These are phyloP conservation scores for Drosophila diplacantha DNA, from an alignment of 2,888 invertebrate genomes.

Conservation along the genomic window DNA sequence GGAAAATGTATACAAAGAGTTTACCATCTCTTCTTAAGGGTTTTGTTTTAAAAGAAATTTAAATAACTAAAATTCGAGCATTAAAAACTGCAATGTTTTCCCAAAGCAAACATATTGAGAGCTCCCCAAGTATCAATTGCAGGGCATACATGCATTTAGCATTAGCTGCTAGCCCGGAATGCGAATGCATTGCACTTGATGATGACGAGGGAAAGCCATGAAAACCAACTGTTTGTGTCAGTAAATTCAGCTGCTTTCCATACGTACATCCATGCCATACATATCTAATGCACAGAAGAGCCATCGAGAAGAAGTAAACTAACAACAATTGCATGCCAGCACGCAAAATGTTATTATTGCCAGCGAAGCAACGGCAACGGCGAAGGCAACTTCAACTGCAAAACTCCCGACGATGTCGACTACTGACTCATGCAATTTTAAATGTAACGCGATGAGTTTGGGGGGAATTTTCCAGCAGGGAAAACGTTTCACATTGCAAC, in stretches of 20 bases:
- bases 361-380: constrained; percentile 30
- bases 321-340: constrained; percentile 66
- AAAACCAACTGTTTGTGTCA: constrained; percentile 51
- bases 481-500: constrained; percentile 4
- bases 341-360: constrained; percentile 67
- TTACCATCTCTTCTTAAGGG: too few relatives aligned
- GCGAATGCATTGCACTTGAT: constrained; percentile 2
- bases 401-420: constrained; percentile 38
- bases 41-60: neutral
- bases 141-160: constrained; percentile 22
- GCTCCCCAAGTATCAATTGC: constrained; percentile 23
- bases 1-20: neutral
- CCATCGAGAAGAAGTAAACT: constrained; percentile 40
- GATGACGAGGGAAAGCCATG: constrained; percentile 17
- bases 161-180: constrained; percentile 10
- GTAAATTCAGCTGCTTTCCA: constrained; percentile 53
- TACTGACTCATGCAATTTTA: constrained; percentile 53
- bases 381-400: constrained; percentile 35
- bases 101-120: neutral
- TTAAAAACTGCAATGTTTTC: neutral
- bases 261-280: constrained; percentile 33
- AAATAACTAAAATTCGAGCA: neutral
- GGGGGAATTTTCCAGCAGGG: constrained; percentile 21
- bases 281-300: constrained; percentile 58
- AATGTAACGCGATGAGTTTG: constrained; percentile 31